These are phyloP conservation scores for Bombus fervidus DNA, from an alignment of 1,140 invertebrate genomes.

Conservation along the genomic window DNA sequence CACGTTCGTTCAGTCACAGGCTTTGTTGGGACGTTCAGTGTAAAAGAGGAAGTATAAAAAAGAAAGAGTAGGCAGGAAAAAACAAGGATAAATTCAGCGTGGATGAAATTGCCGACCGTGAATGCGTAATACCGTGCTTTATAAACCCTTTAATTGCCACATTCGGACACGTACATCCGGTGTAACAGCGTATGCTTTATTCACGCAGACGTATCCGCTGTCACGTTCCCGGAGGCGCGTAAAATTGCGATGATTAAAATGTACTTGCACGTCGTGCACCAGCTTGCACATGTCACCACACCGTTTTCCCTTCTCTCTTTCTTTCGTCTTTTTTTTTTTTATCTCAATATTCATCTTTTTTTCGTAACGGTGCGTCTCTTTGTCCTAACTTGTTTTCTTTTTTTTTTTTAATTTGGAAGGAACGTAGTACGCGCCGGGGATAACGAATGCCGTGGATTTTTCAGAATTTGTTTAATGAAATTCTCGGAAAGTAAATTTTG, in stretches of 20 bases:
- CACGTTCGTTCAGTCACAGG: too few species aligned
- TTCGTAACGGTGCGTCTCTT: background rate
- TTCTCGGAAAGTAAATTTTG: constrained; percentile 1
- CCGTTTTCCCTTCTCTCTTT: background rate
- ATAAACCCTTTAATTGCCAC: constrained; percentile 53
- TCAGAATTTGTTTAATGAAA: constrained; percentile 42
- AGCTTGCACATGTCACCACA: background rate
- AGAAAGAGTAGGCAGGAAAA: background rate
- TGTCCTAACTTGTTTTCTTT: background rate
- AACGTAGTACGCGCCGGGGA: background rate
- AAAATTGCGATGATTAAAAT: constrained; percentile 53
- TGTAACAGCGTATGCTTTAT: constrained; percentile 31
- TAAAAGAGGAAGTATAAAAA: background rate
- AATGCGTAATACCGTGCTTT: constrained; percentile 45
- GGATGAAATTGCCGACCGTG: constrained; percentile 11
- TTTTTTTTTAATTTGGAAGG: constrained; percentile 15
- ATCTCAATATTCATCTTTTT: background rate
- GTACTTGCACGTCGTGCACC: background rate
- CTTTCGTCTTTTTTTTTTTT: too few species aligned
- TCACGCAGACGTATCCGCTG: constrained; percentile 33
- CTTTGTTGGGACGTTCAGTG: background rate
- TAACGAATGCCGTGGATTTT: constrained; percentile 14
- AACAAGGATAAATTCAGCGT: constrained; percentile 6
- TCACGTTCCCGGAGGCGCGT: constrained; percentile 26
- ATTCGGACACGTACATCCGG: constrained; percentile 22